Percentiles rank a stretch among this genome's conserved stretches.
Conservation (phyloP, 2,797 vertebrate species). For the Neosalanx taihuensis region DNA sequence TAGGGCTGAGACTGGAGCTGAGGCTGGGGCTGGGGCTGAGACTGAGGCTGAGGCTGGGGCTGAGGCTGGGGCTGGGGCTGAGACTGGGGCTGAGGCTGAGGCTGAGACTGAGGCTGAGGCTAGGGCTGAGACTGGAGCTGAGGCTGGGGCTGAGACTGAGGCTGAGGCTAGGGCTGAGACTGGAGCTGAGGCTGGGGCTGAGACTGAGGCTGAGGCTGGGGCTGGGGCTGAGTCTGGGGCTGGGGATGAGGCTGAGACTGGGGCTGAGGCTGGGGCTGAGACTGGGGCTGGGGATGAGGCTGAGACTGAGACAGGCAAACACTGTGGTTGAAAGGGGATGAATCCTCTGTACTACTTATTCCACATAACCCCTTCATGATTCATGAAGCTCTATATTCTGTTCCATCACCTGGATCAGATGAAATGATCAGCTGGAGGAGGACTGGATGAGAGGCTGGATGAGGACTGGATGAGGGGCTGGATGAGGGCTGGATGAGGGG, state of each 20-base stretch:
- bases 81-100: no score
- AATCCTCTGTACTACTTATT: neutral
- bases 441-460: no score
- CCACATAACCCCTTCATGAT: slow-evolving; percentile 22
- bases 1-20: no score
- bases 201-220: neutral
- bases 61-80: no score
- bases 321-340: slow-evolving; percentile 9
- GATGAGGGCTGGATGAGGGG: no score
- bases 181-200: neutral
- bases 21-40: no score
- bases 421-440: slow-evolving; percentile 55
- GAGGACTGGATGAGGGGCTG: no score
- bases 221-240: neutral
- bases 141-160: neutral
- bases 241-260: slow-evolving; percentile 15
- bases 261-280: no score
- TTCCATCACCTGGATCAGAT: slow-evolving; percentile 48
- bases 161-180: neutral
- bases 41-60: no score
- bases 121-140: neutral
- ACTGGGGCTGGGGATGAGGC: neutral
- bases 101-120: no score
- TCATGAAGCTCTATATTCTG: slow-evolving; percentile 16
- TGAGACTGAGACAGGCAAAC: neutral